Evolutionary conservation across 23 tunicate species (phyloP).

Genomic region (Oikopleura albicans): DNA sequence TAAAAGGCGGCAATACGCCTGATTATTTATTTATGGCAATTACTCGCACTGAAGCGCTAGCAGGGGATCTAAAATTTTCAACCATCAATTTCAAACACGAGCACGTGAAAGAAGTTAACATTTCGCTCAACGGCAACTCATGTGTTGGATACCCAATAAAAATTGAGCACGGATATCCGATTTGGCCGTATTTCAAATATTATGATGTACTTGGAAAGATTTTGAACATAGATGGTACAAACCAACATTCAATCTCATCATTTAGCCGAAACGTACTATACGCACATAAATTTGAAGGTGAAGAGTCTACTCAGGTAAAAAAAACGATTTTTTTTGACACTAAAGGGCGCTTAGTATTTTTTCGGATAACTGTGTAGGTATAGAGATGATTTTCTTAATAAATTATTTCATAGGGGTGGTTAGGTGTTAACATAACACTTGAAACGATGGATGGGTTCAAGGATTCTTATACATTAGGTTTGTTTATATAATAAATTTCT

Average conservation of each 20-base stretch:
- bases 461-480: not conserved
- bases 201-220: not conserved
- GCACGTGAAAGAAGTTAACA: not conserved
- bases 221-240: not conserved
- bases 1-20: not conserved
- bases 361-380: no score
- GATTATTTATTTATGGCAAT: not conserved
- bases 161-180: not conserved
- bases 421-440: not conserved
- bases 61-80: not conserved
- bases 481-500: not conserved
- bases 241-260: not conserved
- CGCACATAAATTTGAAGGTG: slow-evolving; percentile 11
- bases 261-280: not conserved
- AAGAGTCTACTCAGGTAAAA: not conserved
- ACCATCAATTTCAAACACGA: not conserved
- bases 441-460: not conserved
- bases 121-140: not conserved
- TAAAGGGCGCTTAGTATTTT: no score
- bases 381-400: no score
- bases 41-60: not conserved
- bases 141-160: not conserved
- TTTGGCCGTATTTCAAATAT: not conserved
- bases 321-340: no score
- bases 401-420: no score